Conservation (phyloP, 1,140 invertebrate genomes). For the Lepidurus apus region DNA sequence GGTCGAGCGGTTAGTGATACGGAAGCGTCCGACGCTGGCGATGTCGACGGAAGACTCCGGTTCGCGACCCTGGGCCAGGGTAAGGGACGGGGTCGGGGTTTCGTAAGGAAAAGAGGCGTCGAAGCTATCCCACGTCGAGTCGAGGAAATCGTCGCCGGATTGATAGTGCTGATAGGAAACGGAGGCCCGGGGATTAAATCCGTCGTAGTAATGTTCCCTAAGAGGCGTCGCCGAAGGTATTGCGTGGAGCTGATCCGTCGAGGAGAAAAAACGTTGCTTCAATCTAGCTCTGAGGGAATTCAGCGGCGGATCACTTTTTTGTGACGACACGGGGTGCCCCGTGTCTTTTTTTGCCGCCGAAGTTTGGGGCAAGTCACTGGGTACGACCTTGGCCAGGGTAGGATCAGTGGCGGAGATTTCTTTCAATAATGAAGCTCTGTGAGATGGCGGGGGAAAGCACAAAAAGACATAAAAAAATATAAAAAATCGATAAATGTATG, state of each 20-base stretch:
- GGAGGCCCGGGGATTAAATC: background rate
- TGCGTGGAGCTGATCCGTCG: background rate
- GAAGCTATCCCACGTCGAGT: background rate
- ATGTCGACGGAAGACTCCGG: background rate
- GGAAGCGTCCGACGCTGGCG: no score
- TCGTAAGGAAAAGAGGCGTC: background rate
- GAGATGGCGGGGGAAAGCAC: background rate
- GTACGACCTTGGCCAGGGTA: background rate
- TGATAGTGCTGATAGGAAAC: background rate
- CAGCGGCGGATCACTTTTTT: background rate
- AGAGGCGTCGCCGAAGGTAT: background rate
- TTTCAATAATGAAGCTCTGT: background rate
- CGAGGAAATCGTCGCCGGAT: background rate
- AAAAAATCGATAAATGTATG: background rate
- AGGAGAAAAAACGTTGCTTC: slow-evolving; percentile 10
- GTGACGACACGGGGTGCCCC: background rate
- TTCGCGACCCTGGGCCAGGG: background rate
- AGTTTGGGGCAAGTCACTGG: background rate
- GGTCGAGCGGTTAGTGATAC: no score
- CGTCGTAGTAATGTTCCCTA: background rate
- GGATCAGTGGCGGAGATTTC: background rate
- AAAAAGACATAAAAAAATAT: background rate
- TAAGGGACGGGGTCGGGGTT: background rate
- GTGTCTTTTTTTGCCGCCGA: background rate
- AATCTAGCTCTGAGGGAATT: slow-evolving; percentile 1